phyloP scores from a whole-genome alignment of 2,113 vertebrate genomes.

The Dryoscopus gambensis region DNA sequence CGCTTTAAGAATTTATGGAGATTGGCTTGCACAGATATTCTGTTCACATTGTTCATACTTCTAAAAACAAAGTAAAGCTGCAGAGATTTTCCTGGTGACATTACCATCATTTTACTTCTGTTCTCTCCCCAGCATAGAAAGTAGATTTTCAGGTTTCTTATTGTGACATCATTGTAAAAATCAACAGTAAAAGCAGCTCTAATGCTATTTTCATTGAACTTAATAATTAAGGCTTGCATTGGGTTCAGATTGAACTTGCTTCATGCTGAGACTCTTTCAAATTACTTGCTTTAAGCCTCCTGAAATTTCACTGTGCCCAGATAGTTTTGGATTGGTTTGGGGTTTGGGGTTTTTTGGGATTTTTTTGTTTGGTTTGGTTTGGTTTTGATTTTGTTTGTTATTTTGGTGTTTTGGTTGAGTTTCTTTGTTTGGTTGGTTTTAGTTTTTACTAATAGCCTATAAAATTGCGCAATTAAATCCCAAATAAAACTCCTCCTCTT shows the following conservation, averaged over 20 bases:
- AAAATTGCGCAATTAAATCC: fast-evolving
- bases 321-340: background rate
- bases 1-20: background rate
- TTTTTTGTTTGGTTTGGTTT: background rate
- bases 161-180: background rate
- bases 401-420: background rate
- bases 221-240: background rate
- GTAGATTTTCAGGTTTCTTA: background rate
- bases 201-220: background rate
- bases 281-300: background rate
- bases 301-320: background rate
- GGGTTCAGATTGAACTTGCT: background rate
- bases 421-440: background rate
- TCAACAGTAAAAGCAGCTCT: background rate
- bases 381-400: no score
- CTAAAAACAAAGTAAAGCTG: background rate
- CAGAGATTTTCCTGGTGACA: background rate
- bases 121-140: background rate
- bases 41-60: background rate
- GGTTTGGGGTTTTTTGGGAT: background rate
- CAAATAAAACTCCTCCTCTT: background rate
- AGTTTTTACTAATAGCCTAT: no score
- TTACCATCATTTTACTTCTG: background rate
- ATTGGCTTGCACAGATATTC: fast-evolving
- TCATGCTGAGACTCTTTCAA: background rate